Evolutionary conservation across 1,140 invertebrate genomes (phyloP).

Genomic region (Leptonema lineaticorne): DNA sequence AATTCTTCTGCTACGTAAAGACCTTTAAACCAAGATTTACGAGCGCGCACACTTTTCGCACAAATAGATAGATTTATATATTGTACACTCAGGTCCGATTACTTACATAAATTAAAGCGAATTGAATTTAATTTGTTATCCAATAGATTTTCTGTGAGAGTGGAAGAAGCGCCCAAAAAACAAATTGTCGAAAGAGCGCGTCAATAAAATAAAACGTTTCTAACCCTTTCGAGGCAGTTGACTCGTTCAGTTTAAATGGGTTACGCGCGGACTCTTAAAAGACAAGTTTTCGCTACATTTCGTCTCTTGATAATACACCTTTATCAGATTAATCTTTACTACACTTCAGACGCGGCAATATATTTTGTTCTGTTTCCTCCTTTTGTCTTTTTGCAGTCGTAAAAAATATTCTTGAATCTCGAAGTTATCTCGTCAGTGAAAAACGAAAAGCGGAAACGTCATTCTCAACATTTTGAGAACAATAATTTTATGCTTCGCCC

Average conservation of each 20-base stretch:
- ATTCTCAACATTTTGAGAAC: not conserved
- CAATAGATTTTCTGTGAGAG: not conserved
- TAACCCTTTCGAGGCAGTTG: not conserved
- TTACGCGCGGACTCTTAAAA: slow-evolving; percentile 24
- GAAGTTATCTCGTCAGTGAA: not conserved
- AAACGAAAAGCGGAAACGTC: not conserved
- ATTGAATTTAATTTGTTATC: not conserved
- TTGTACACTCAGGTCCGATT: no score
- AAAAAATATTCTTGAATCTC: slow-evolving; percentile 21
- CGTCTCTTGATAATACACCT: slow-evolving; percentile 38
- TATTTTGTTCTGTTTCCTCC: slow-evolving; percentile 28
- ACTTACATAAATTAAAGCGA: no score
- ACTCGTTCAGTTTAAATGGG: slow-evolving; percentile 16
- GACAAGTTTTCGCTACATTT: slow-evolving; percentile 33
- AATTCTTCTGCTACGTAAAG: not conserved
- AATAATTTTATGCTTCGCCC: not conserved
- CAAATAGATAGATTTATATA: no score
- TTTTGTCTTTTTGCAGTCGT: slow-evolving; percentile 10
- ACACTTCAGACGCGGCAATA: slow-evolving; percentile 36
- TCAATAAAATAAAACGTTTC: not conserved
- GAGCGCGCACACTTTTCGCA: no score
- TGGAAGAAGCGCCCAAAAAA: not conserved
- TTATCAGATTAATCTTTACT: slow-evolving; percentile 42
- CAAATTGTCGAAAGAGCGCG: not conserved
- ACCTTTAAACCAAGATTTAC: not conserved